These are phyloP conservation scores for Ecliptopera silaceata DNA, from an alignment of 2,888 invertebrate genomes.

Conservation along the genomic window DNA sequence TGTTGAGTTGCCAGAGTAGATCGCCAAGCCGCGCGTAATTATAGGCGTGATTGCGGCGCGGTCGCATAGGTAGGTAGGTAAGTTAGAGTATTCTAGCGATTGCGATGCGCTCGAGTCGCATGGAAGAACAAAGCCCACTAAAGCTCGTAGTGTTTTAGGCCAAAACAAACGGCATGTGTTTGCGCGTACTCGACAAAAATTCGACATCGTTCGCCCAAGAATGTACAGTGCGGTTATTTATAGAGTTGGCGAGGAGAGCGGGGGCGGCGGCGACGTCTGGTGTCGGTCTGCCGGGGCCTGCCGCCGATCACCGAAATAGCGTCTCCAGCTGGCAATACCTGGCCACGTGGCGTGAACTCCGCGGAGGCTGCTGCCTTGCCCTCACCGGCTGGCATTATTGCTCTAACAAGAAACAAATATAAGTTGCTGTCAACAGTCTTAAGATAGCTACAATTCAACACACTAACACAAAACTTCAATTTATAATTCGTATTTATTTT, in stretches of 20 bases:
- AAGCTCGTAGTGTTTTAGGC: conserved; percentile 50
- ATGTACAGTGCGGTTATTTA: conserved; percentile 80
- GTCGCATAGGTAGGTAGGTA: conserved; percentile 20
- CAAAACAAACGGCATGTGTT: conserved; percentile 81
- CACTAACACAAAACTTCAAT: too few species aligned
- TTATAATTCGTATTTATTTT: too few species aligned
- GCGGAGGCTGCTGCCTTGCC: conserved; percentile 53
- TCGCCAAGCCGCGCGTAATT: conserved; percentile 33
- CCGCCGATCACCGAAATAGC: conserved; percentile 83
- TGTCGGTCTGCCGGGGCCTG: conserved; percentile 85
- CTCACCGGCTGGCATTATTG: conserved; percentile 36
- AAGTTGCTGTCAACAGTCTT: too few species aligned
- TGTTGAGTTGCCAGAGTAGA: conserved; percentile 25
- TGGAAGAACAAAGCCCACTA: conserved; percentile 29
- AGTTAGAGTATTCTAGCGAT: conserved; percentile 9
- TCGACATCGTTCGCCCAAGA: conserved; percentile 82
- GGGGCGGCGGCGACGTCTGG: conserved; percentile 81
- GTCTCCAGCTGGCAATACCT: conserved; percentile 81
- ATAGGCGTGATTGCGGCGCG: conserved; percentile 30
- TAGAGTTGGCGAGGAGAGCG: conserved; percentile 80
- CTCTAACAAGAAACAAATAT: not conserved
- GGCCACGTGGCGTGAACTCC: conserved; percentile 72
- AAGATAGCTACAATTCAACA: too few species aligned
- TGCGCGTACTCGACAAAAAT: conserved; percentile 84
- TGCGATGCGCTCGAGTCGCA: conserved; percentile 26